Conservation (phyloP, 2,113 vertebrate species). For the Cochlearius cochlearius region DNA sequence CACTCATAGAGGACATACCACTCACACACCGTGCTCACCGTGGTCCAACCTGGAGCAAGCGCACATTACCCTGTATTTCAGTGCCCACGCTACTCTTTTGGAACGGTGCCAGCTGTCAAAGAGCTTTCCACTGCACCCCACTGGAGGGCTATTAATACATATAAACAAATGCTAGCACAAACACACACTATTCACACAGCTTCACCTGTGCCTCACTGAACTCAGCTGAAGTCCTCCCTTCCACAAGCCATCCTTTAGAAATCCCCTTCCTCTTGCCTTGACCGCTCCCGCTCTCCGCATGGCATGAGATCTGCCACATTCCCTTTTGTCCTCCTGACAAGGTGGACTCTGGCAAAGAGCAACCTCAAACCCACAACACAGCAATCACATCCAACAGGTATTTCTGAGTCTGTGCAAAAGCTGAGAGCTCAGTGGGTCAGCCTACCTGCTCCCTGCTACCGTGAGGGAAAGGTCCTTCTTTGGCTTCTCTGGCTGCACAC, state of each 20-base stretch:
- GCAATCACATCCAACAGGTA: background rate
- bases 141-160: background rate
- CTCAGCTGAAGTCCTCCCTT: background rate
- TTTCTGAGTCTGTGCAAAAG: background rate
- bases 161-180: background rate
- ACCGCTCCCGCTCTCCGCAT: background rate
- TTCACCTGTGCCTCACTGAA: background rate
- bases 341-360: background rate
- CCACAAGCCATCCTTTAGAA: background rate
- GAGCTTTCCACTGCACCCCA: background rate
- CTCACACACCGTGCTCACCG: background rate
- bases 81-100: rapidly evolving
- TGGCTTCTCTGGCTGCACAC: background rate
- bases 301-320: background rate
- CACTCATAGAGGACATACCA: background rate
- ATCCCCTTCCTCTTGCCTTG: background rate
- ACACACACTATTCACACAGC: background rate
- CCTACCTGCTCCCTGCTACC: background rate
- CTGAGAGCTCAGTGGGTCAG: background rate
- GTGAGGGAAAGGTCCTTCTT: background rate
- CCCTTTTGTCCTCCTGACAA: background rate
- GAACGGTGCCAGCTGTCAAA: background rate
- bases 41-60: background rate
- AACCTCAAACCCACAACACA: background rate
- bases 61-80: background rate